Evolutionary conservation across 2,888 invertebrate species (phyloP), one percentile per base, ranked within the genome.

Genomic region (Liodrosophila aerea): DNA sequence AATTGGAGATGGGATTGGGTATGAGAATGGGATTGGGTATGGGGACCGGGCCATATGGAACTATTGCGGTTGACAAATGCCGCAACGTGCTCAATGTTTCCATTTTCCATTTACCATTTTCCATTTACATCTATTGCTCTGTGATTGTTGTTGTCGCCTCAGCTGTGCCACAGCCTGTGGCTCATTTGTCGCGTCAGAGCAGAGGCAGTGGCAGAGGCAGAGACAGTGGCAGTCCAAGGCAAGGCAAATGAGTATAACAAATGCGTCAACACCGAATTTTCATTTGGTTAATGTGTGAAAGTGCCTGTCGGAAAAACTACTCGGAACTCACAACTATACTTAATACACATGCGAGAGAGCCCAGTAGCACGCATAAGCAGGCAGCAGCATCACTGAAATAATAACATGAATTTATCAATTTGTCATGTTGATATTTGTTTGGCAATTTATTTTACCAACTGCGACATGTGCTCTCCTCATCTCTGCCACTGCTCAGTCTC

Each of bases 331-430:
- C 11, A 43, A 43, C 9, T 22, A 22, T 22, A 5, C 5, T 22
- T 22, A 22, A 22, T 22, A 22, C 22, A 22, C 5, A n/a, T n/a
- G n/a, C n/a, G n/a, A n/a, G n/a, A n/a, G n/a, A n/a, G n/a, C n/a
- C n/a, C n/a, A n/a, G n/a, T n/a, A n/a, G n/a, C n/a, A 5, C 65
- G 61, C 54, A 60, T 56, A 74, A 58, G 64, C 63, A 72, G 60
- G 53, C 83, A 29, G 11, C 34, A 34, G 36, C 36, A 64, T 61
- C 76, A 66, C 52, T 67, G 73, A 63, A 85, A 85, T 86, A 83
- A 86, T 85, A 85, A 86, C 85, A 85, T 73, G 80, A 82, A 86
- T 86, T 86, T 77, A 85, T 85, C 85, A 86, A 85, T 85, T 85
- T 85, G 85, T 85, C 87, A 85, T 85, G 87, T 76, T 78, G 80